Evolutionary conservation across 1,140 invertebrate genomes (phyloP), one percentile per base, ranked within the genome.

Genomic region (Drosophila truncata): DNA sequence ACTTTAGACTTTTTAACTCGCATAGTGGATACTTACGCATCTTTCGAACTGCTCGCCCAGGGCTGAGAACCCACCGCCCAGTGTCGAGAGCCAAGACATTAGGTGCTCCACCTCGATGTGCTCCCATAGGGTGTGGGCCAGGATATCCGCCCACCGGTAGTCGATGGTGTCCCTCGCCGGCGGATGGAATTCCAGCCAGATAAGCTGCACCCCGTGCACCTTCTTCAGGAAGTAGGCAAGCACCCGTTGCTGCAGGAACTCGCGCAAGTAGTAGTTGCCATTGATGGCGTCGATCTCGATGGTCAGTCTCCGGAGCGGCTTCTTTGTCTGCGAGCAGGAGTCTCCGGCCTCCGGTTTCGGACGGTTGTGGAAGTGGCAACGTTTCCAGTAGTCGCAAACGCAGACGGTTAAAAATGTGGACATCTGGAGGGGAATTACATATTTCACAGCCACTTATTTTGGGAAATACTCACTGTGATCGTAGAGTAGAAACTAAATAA

Each of bases 1-100:
- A 31, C 27, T 49, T 18, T 3, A 33, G 5, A 2, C 29, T 3
- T 7, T 11, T 7, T 11, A 6, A 13, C 47, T 18, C 10, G n/a
- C 10, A 6, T 4, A 18, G 27, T 2, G 14, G 14, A 13, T 3
- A 81, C 96, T 95, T 95, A 97, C 97, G 94, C 96, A 98, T 84
- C 96, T 93, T 55, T 93, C 84, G 93, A 96, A 96, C 76, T 96
- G 95, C 91, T 99, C 98, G 18, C 98, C 98, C 50, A 99, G 94
- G 10, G 98, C 96, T 23, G 98, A 99, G 93, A 97, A 99, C 7
- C 97, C 98, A 46, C 98, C 98, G 52, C 98, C 98, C 14, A 99
- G 94, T 2, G 98, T 99, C n/a, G 98, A 99, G 4, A 99, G 93
- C 97, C 98, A 99, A 5, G 97, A 97, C 94, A 99, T 96, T 10